Evolutionary conservation across 1,140 invertebrate species (phyloP).

Genomic region (Uloborus diversus): DNA sequence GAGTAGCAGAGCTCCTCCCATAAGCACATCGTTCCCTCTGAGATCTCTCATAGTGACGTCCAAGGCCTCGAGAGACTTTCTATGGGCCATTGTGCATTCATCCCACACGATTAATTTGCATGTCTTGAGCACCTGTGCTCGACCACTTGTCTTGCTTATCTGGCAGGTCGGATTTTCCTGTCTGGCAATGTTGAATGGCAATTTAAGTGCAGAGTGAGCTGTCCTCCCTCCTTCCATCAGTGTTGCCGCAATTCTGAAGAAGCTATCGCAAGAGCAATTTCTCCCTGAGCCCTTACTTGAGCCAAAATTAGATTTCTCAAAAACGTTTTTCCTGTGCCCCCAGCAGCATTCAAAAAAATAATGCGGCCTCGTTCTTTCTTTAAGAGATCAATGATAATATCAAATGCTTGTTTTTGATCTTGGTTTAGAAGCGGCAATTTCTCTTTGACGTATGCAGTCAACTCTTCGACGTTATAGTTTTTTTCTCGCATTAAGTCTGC

Average conservation of each 20-base stretch:
- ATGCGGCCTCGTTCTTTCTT: background rate
- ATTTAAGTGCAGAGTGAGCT: conserved; percentile 69
- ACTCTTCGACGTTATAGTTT: background rate
- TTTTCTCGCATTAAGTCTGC: background rate
- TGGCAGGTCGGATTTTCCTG: conserved; percentile 38
- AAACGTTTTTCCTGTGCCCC: conserved; percentile 63
- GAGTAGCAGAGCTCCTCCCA: conserved; percentile 60
- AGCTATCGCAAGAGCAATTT: conserved; percentile 67
- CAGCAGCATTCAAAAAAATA: conserved; percentile 42
- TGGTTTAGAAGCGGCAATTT: background rate
- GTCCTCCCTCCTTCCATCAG: no score
- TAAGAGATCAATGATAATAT: conserved; percentile 53
- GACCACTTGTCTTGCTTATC: conserved; percentile 53
- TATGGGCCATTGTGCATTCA: conserved; percentile 58
- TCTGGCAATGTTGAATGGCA: conserved; percentile 60
- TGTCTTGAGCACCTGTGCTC: no score
- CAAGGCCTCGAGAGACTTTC: conserved; percentile 61
- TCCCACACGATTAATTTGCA: no score
- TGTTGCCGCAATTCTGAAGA: conserved; percentile 70
- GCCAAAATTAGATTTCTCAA: conserved; percentile 58
- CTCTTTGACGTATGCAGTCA: background rate
- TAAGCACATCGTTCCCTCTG: conserved; percentile 58
- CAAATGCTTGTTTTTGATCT: background rate
- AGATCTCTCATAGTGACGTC: no score
- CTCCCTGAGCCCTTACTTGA: conserved; percentile 5